phyloP scores from a whole-genome alignment of 2,797 vertebrate genomes.

The Pseudochaenichthys georgianus region DNA sequence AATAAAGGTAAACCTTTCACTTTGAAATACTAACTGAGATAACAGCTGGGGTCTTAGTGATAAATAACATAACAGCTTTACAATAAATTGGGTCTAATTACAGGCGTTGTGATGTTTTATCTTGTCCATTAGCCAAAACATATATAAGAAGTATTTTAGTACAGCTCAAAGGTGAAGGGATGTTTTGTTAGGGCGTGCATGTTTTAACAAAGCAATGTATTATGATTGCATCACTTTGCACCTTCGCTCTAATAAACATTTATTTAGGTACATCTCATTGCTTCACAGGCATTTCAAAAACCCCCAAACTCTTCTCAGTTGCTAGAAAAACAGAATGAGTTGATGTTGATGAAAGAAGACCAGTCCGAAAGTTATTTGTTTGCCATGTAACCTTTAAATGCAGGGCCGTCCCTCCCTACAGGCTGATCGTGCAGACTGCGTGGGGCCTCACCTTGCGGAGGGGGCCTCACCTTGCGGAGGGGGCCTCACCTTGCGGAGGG shows the following conservation, averaged over 20 bases:
- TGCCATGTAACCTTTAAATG: conserved; percentile 59
- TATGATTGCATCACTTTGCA: conserved; percentile 39
- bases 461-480: too few species aligned
- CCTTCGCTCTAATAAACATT: conserved; percentile 15
- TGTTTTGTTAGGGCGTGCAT: neutral
- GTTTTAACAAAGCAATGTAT: conserved; percentile 8
- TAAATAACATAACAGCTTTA: neutral
- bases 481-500: too few species aligned
- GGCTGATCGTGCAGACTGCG: too few species aligned
- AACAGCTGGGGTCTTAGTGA: neutral
- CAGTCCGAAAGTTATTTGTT: conserved; percentile 47
- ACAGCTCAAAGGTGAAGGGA: conserved; percentile 9
- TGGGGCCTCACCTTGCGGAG: too few species aligned
- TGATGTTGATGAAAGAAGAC: conserved; percentile 67
- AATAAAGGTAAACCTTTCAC: conserved; percentile 24
- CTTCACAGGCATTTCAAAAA: neutral
- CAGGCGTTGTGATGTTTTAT: neutral
- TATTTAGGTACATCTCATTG: conserved; percentile 22
- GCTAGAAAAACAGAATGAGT: conserved; percentile 48
- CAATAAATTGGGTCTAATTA: conserved; percentile 11
- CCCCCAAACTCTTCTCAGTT: conserved; percentile 32
- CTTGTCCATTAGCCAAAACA: neutral
- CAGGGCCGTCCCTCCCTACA: too few species aligned
- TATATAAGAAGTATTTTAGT: neutral
- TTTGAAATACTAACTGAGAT: conserved; percentile 16